Conservation (phyloP, 2,113 vertebrate genomes). For the Serranochromis macrocephalus region DNA sequence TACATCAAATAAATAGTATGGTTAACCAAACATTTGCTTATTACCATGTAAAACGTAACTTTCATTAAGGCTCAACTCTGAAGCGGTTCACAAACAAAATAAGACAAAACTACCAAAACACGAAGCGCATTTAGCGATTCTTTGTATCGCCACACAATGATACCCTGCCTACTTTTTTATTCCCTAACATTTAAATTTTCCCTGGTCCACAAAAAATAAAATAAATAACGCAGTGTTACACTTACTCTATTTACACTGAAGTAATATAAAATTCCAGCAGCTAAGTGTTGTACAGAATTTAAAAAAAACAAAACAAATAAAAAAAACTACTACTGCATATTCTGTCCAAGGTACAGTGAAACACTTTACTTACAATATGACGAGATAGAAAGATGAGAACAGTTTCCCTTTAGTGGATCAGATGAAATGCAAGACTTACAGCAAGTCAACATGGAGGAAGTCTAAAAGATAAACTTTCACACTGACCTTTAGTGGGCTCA, state of each 20-base stretch:
- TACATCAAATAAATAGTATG: not conserved
- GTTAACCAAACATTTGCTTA: not conserved
- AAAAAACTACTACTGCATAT: not conserved
- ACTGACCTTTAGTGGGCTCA: not conserved
- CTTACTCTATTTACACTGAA: not conserved
- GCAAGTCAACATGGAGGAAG: not conserved
- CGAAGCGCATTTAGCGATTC: not conserved
- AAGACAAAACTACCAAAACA: not conserved
- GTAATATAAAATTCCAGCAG: not conserved
- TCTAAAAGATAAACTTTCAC: not conserved
- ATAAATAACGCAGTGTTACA: not conserved
- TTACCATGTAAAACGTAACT: not conserved
- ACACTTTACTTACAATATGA: not conserved
- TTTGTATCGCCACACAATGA: not conserved
- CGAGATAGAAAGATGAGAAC: not conserved
- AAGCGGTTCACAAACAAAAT: not conserved
- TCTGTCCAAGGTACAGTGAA: not conserved
- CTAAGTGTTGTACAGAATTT: not conserved
- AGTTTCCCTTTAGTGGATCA: not conserved
- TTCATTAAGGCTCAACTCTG: not conserved
- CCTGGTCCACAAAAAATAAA: not conserved
- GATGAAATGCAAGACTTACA: not conserved
- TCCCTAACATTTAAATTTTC: not conserved
- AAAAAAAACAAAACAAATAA: rapidly evolving
- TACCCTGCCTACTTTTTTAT: not conserved